Conservation (phyloP, 1,140 invertebrate species). For the Zelostemma sp. region DNA sequence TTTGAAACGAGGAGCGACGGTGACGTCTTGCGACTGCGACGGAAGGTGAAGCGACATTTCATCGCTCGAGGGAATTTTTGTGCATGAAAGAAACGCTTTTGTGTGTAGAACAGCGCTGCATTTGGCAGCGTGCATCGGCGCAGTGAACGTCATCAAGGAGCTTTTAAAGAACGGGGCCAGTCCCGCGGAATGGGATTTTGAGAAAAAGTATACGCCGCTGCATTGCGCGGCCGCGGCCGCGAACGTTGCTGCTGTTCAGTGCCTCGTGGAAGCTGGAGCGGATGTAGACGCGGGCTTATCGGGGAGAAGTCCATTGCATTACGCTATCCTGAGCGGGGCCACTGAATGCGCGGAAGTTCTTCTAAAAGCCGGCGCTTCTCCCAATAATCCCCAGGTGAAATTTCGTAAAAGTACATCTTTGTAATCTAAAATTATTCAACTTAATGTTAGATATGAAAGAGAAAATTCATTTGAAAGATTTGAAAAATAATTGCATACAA, state of each 20-base stretch:
- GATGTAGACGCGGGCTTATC: constrained; percentile 81
- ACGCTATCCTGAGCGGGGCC: constrained; percentile 79
- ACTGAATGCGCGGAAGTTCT: constrained; percentile 78
- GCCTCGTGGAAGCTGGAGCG: constrained; percentile 76
- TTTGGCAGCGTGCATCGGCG: constrained; percentile 78
- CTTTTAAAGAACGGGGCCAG: constrained; percentile 76
- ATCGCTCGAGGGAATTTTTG: too few species aligned
- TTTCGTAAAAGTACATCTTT: too few species aligned
- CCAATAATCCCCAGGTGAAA: constrained; percentile 85
- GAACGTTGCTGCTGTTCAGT: constrained; percentile 72
- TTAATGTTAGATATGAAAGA: too few species aligned
- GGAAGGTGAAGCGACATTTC: constrained; percentile 68
- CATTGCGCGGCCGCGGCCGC: constrained; percentile 81
- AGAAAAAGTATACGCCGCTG: constrained; percentile 78
- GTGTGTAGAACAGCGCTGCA: constrained; percentile 79
- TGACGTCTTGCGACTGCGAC: constrained; percentile 55
- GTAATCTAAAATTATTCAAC: too few species aligned
- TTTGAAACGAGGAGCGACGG: constrained; percentile 50
- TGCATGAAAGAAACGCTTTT: neutral
- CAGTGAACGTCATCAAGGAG: constrained; percentile 74
- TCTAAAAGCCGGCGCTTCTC: constrained; percentile 78
- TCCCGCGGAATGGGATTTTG: constrained; percentile 77
- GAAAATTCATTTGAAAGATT: too few species aligned
- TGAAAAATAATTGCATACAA: too few species aligned
- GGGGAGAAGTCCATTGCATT: constrained; percentile 76